Evolutionary conservation across 1,140 invertebrate genomes (phyloP).

Genomic region (Anthonomus grandis): DNA sequence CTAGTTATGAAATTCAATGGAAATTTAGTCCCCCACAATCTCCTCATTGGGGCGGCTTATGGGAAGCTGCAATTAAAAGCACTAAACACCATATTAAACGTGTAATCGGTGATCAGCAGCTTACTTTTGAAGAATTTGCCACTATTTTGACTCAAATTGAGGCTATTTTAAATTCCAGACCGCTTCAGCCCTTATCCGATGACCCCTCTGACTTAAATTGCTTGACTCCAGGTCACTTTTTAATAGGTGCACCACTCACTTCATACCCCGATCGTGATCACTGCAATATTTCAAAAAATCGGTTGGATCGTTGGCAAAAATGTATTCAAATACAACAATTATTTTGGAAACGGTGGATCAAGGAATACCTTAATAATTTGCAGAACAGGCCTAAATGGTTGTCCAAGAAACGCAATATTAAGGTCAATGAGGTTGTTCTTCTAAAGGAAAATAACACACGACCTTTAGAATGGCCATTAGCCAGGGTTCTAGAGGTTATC

Average conservation of each 20-base stretch:
- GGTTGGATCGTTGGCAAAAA: constrained; percentile 30
- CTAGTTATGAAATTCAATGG: constrained; percentile 31
- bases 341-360: constrained; percentile 42
- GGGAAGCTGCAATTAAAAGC: constrained; percentile 38
- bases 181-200: constrained; percentile 32
- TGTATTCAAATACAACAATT: constrained; percentile 20
- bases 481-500: constrained; percentile 39
- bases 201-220: constrained; percentile 32
- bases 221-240: constrained; percentile 47
- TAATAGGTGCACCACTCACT: constrained; percentile 40
- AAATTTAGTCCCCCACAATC: constrained; percentile 39
- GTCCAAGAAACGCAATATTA: background rate
- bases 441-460: constrained; percentile 42
- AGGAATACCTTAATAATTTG: constrained; percentile 38
- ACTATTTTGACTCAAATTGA: constrained; percentile 35
- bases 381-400: constrained; percentile 40
- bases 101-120: constrained; percentile 22
- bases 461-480: constrained; percentile 45
- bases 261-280: constrained; percentile 22
- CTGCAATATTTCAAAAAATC: constrained; percentile 23
- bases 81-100: constrained; percentile 25
- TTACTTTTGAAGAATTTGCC: constrained; percentile 38
- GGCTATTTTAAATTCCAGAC: constrained; percentile 41
- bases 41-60: constrained; percentile 47
- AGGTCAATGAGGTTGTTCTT: constrained; percentile 36